Evolutionary conservation across 2,113 vertebrate species (phyloP), one percentile per base, ranked within the genome.

Genomic region (Dasyprocta punctata): DNA sequence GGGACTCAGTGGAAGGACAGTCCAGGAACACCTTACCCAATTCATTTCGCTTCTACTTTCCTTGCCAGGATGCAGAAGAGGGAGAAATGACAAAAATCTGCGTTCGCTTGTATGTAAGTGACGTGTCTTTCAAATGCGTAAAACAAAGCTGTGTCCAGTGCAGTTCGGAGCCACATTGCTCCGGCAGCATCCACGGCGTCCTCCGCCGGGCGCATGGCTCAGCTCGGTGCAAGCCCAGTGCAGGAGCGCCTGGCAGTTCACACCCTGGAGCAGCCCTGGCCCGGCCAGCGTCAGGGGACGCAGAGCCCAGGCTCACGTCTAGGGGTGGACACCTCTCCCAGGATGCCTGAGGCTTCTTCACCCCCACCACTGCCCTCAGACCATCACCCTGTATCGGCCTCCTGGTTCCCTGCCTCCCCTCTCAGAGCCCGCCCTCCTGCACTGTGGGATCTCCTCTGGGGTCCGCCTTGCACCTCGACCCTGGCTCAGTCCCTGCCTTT

Each of bases 41-140:
- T 52, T 93, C 16, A 60, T 86, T 88, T 71, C 14, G 36, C 28
- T 85, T 49, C 60, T 63, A 17, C 73, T 90, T 96, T 8, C 36
- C 20, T 61, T 60, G 47, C 17, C 2, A 84, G 20, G 14, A 36
- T 14, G 28, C 38, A 58, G 7, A 47, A 49, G 30, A 84, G 19
- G 49, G 36, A 61, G 16, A 36, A 22, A 14, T n/a, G 41, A 38
- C 13, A 61, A 75, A 86, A 63, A 86, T 6, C n/a, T 16, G 52
- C 16, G 1, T 26, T 20, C 41, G 47, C 60, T 54, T 67, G 13
- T 41, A 20, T 33, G 2, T 78, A 63, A 83, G 28, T 4, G 58
- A 61, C 3, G 26, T 3, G 67, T 61, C 75, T 80, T 81, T 58
- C 17, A 52, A 95, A 60, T 19, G 2, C 65, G 38, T 58, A 20